Conservation (phyloP, 2,113 vertebrate species). For the Oenanthe melanoleuca region DNA sequence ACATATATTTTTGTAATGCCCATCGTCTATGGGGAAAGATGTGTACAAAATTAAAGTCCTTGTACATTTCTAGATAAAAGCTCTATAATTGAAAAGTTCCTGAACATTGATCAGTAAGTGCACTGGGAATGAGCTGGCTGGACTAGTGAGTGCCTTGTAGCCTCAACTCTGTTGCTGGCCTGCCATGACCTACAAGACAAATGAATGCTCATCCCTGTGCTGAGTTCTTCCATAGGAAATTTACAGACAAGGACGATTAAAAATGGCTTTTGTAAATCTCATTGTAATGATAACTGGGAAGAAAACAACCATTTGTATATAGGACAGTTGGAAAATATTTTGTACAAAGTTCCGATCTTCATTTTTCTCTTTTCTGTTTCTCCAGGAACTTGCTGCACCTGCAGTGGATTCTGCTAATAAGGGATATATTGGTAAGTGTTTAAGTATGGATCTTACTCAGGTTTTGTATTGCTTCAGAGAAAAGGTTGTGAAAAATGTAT, state of each 20-base stretch:
- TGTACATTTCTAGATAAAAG: background rate
- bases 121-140: background rate
- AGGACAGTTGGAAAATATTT: background rate
- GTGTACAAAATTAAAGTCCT: background rate
- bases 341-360: background rate
- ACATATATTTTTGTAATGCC: background rate
- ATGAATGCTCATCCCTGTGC: background rate
- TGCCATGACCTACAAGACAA: background rate
- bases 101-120: background rate
- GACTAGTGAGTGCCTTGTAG: background rate
- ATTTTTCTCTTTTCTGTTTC: background rate
- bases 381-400: conserved; percentile 88
- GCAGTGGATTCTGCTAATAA: conserved; percentile 83
- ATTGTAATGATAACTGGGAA: background rate
- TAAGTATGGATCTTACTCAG: background rate
- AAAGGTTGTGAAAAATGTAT: background rate
- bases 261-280: background rate
- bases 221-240: background rate
- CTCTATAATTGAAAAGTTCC: background rate
- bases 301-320: background rate
- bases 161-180: background rate
- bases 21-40: background rate
- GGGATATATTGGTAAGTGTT: conserved; percentile 90
- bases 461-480: background rate
- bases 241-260: background rate